phyloP scores from a whole-genome alignment of 2,888 invertebrate species.

The Antitype chi region DNA sequence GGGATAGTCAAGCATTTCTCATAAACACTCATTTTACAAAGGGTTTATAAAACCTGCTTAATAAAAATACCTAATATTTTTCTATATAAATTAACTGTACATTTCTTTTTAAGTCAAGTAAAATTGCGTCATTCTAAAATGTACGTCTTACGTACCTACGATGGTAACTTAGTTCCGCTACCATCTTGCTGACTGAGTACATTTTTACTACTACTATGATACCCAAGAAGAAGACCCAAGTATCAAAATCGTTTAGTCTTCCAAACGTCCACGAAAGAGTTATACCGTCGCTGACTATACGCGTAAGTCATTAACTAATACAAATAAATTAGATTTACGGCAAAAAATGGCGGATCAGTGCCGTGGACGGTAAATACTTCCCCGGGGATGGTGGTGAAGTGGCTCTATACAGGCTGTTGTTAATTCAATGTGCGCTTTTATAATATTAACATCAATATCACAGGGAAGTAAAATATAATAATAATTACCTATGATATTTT shows the following conservation, averaged over 20 bases:
- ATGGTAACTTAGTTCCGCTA: neutral
- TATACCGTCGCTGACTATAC: slow-evolving; percentile 80
- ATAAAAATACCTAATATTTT: neutral
- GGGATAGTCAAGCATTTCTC: neutral
- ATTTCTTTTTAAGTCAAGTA: neutral
- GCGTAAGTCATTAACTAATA: slow-evolving; percentile 90
- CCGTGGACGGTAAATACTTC: slow-evolving; percentile 83
- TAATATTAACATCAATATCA: no score
- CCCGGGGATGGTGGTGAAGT: slow-evolving; percentile 81
- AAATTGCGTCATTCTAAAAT: neutral
- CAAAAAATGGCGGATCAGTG: slow-evolving; percentile 86
- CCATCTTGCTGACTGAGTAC: fast-evolving
- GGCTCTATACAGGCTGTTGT: slow-evolving; percentile 76
- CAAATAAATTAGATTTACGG: slow-evolving; percentile 90
- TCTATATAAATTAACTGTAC: neutral
- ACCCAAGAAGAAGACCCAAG: slow-evolving; percentile 51
- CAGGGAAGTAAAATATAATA: no score
- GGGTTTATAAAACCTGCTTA: neutral
- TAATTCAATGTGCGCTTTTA: neutral
- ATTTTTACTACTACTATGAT: neutral
- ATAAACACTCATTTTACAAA: neutral
- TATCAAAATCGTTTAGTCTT: slow-evolving; percentile 74
- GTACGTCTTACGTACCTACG: neutral
- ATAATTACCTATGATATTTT: no score
- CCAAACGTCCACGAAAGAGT: slow-evolving; percentile 80